These are phyloP conservation scores for Anabacerthia variegaticeps DNA, from an alignment of 2,797 vertebrate species.

Conservation along the genomic window DNA sequence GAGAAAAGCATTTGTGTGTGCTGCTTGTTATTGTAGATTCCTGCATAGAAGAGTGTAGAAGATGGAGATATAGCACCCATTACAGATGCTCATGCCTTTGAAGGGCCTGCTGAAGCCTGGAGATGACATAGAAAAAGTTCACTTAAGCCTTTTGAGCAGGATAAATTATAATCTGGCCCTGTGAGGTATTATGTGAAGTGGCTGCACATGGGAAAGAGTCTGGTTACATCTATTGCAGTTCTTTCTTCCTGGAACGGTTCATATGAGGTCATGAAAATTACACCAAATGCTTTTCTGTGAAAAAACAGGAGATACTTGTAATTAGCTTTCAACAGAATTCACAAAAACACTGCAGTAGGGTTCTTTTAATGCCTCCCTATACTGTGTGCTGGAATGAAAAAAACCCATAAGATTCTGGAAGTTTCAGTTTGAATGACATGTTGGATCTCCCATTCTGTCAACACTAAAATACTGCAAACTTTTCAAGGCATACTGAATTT, in stretches of 20 bases:
- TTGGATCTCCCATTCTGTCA: not conserved
- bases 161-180: not conserved
- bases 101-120: not conserved
- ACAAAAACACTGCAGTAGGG: not conserved
- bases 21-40: not conserved
- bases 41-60: not conserved
- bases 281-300: not conserved
- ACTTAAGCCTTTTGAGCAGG: not conserved
- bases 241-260: not conserved
- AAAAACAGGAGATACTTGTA: not conserved
- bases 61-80: not conserved
- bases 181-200: not conserved
- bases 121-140: not conserved
- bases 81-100: not conserved
- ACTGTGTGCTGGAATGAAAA: not conserved
- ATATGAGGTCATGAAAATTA: not conserved
- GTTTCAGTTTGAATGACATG: not conserved
- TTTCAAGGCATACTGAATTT: not conserved
- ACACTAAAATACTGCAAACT: not conserved
- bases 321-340: not conserved
- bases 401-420: accelerated
- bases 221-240: not conserved
- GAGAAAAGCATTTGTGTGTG: not conserved
- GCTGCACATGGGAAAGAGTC: accelerated
- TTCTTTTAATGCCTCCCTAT: not conserved